Conservation (phyloP, 2,888 invertebrate species). For the Rotaria socialis region DNA sequence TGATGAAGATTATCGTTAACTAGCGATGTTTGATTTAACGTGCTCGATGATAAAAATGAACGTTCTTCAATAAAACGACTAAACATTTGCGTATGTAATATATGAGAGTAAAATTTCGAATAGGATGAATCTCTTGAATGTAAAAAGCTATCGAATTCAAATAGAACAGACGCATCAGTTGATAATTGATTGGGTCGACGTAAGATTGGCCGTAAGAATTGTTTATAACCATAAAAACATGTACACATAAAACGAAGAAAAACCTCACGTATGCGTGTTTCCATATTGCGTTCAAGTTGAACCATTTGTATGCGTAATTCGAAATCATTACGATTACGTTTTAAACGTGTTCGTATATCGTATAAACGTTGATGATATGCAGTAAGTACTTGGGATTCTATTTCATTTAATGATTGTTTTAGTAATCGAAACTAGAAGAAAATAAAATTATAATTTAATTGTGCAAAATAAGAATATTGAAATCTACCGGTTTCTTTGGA, state of each 20-base stretch:
- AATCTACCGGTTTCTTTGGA: constrained; percentile 50
- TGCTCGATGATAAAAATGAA: constrained; percentile 77
- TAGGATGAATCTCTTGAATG: constrained; percentile 59
- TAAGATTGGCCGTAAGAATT: constrained; percentile 82
- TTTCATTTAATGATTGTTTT: constrained; percentile 67
- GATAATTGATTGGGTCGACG: constrained; percentile 81
- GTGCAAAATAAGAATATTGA: neutral
- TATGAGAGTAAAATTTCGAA: constrained; percentile 74
- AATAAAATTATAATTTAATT: neutral
- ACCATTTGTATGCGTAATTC: constrained; percentile 35
- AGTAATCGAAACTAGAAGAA: neutral
- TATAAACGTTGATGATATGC: constrained; percentile 39
- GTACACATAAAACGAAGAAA: constrained; percentile 90
- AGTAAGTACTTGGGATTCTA: neutral
- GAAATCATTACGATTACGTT: constrained; percentile 38
- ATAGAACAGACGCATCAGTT: constrained; percentile 87
- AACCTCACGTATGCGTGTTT: constrained; percentile 90
- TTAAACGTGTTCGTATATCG: neutral
- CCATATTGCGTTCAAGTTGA: constrained; percentile 67
- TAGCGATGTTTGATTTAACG: constrained; percentile 88
- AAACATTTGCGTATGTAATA: constrained; percentile 93
- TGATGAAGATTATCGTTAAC: constrained; percentile 75
- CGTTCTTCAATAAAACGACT: constrained; percentile 96
- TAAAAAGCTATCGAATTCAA: constrained; percentile 66
- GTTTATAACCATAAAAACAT: constrained; percentile 81